Conservation (phyloP, 2,888 invertebrate genomes). For the Agonopterix arenella region DNA sequence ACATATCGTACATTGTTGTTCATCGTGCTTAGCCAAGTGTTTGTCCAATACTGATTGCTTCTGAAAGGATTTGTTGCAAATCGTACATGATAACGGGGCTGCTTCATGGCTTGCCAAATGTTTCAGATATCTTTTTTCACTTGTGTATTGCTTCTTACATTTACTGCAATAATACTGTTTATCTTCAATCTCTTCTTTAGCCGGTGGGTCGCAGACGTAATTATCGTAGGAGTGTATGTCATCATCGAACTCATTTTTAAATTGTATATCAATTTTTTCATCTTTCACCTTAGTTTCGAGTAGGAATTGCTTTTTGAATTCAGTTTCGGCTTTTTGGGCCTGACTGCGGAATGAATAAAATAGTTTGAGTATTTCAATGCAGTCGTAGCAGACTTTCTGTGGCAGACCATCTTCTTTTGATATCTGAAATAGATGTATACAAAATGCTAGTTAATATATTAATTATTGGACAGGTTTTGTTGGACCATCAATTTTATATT, state of each 20-base stretch:
- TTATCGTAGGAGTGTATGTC: constrained; percentile 18
- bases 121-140: constrained; percentile 59
- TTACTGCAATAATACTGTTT: constrained; percentile 42
- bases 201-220: constrained; percentile 14
- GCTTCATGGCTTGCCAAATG: constrained; percentile 61
- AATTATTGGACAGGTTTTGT: too few species aligned
- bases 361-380: constrained; percentile 64
- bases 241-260: constrained; percentile 21
- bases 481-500: too few species aligned
- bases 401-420: constrained; percentile 75
- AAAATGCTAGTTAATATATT: too few species aligned
- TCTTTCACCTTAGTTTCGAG: constrained; percentile 16
- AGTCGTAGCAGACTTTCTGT: constrained; percentile 75
- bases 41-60: constrained; percentile 38
- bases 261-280: constrained; percentile 26
- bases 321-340: constrained; percentile 41
- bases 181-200: constrained; percentile 23
- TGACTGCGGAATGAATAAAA: constrained; percentile 58
- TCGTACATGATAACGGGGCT: constrained; percentile 27
- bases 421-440: constrained; percentile 32
- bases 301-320: constrained; percentile 37
- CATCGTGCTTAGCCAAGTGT: constrained; percentile 44
- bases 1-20: constrained; percentile 24
- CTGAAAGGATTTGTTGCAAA: constrained; percentile 44
- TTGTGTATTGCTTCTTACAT: constrained; percentile 64